These are phyloP conservation scores for Lacerta bilineata DNA, from an alignment of 2,797 vertebrate species.

Conservation along the genomic window DNA sequence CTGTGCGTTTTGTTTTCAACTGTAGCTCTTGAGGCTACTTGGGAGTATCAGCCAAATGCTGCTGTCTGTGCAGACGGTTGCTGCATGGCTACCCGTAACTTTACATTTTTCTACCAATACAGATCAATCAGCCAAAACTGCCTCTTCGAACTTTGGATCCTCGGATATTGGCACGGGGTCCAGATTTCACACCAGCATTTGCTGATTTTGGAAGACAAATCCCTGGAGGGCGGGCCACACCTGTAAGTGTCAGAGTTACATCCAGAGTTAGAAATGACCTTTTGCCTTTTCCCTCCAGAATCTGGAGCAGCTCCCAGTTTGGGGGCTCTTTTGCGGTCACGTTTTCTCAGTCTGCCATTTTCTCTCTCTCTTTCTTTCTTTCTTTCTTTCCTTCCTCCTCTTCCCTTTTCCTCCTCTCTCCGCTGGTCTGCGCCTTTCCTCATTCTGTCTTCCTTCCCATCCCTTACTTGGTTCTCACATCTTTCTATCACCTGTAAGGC, in stretches of 20 bases:
- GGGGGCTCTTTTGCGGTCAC: not conserved
- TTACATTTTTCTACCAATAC: slow-evolving; percentile 57
- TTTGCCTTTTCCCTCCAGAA: not conserved
- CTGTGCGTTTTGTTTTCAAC: not conserved
- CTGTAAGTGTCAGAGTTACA: slow-evolving; percentile 86
- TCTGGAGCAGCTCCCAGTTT: not conserved
- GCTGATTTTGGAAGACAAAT: slow-evolving; percentile 94
- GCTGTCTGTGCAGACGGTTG: not conserved
- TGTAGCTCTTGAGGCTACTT: not conserved
- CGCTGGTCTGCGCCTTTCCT: not conserved
- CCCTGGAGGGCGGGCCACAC: slow-evolving; percentile 85
- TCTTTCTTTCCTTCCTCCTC: not conserved
- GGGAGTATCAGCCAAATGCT: not conserved
- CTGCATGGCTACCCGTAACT: not conserved
- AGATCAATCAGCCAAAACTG: slow-evolving; percentile 96
- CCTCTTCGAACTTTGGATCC: slow-evolving; percentile 88
- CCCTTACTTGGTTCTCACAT: not conserved
- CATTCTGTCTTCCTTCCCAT: not conserved
- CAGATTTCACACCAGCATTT: slow-evolving; percentile 97
- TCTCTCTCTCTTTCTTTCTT: too few species aligned
- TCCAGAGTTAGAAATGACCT: slow-evolving; percentile 47
- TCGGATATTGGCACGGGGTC: slow-evolving; percentile 92
- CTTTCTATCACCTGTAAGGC: not conserved
- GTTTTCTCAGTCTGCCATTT: not conserved
- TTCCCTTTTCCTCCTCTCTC: slow-evolving; percentile 13